Evolutionary conservation across 1,140 invertebrate genomes (phyloP).

Genomic region (Potamilus streckersoni): DNA sequence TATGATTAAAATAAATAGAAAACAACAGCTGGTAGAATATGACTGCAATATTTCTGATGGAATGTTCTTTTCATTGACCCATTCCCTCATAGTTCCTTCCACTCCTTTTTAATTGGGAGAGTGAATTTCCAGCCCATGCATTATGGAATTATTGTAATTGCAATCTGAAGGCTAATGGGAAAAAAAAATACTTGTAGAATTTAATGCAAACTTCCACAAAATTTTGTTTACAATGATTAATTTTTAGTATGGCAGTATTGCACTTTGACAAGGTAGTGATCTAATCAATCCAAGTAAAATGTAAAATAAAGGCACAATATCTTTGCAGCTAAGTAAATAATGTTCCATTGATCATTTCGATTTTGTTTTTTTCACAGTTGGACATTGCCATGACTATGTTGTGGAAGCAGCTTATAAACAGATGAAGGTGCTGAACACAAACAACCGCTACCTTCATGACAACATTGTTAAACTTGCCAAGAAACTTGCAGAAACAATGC

Average conservation of each 20-base stretch:
- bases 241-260: neutral
- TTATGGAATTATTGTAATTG: too few relatives aligned
- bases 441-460: constrained; percentile 95
- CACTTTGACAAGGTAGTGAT: neutral
- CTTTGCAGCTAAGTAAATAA: neutral
- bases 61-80: too few relatives aligned
- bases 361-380: constrained; percentile 78
- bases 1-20: too few relatives aligned
- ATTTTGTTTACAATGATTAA: neutral
- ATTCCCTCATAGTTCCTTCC: too few relatives aligned
- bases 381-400: constrained; percentile 95
- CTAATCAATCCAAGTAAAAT: neutral
- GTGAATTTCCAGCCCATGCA: too few relatives aligned
- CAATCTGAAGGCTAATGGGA: too few relatives aligned
- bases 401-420: constrained; percentile 90
- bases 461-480: constrained; percentile 92
- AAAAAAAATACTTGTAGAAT: too few relatives aligned
- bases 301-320: neutral
- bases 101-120: too few relatives aligned
- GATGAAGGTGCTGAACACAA: constrained; percentile 91
- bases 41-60: too few relatives aligned
- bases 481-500: constrained; percentile 83
- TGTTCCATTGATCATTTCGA: neutral
- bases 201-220: neutral
- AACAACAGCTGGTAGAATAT: too few relatives aligned